Evolutionary conservation across 2,113 vertebrate genomes (phyloP), one percentile per base, ranked within the genome.

Genomic region (Calonectris borealis): DNA sequence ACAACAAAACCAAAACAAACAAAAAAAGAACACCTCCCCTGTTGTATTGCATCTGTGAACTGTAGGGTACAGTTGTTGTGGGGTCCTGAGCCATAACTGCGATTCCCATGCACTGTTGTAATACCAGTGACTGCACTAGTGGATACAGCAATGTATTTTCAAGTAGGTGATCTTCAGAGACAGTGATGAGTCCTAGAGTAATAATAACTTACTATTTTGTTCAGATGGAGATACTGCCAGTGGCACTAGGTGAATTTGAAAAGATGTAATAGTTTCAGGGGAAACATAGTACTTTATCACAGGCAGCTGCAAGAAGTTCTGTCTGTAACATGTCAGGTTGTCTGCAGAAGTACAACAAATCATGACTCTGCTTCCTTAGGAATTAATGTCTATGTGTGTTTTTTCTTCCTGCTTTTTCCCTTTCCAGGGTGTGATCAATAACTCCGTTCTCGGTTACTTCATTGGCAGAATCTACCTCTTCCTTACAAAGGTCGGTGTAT

Each of bases 381-480:
- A 68, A 64, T 71, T 90, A 77, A 93, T 5, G 3, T 40, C 16
- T 48, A 0, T 36, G 48, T 42, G 5, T 0, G 55, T 27, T 36
- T 38, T 44, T 54, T 61, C 29, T 78, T 52, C 14, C 27, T 70
- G 13, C 29, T 72, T 84, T 81, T 38, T 79, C 40, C 62, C 40
- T 70, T 83, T 96, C 79, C 55, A 99, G 99, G 99, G 99, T 55
- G 98, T 99, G 91, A 99, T 99, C 97, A 99, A 99, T 97, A 99
- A 99, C 98, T 99, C 99, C 3, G 99, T 99, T 86, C 98, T 99
- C 55, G 99, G 99, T 79, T 99, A 99, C 97, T 99, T 99, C 98
- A 99, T 99, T 32, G 99, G 99, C 96, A 99, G 99, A 97, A 99
- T 99, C 99, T 99, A 99, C 98, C 99, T 99, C 98, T 99, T 99